These are phyloP conservation scores for Physocephala rufipes DNA, from an alignment of 2,888 invertebrate genomes.

Conservation along the genomic window DNA sequence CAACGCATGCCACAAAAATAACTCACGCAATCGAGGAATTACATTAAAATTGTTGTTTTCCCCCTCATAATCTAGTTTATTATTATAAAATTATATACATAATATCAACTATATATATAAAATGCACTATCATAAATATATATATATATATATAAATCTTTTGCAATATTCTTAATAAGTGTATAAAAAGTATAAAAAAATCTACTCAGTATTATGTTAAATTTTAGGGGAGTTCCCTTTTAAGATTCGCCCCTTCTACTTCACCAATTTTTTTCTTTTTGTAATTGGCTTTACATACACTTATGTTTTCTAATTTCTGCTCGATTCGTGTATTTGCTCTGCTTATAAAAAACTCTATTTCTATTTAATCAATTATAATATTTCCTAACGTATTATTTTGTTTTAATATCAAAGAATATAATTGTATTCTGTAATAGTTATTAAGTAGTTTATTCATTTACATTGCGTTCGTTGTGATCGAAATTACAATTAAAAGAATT, in stretches of 20 bases:
- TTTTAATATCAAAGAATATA: slow-evolving; percentile 22
- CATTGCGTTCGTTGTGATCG: slow-evolving; percentile 45
- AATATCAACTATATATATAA: not conserved
- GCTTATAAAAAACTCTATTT: slow-evolving; percentile 11
- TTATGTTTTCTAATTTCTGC: slow-evolving; percentile 37
- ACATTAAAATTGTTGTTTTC: not conserved
- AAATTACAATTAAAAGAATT: slow-evolving; percentile 40
- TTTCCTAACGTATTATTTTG: slow-evolving; percentile 23
- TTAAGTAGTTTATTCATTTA: slow-evolving; percentile 31
- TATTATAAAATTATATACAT: not conserved
- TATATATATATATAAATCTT: slow-evolving; percentile 1
- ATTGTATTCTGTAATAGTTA: slow-evolving; percentile 32
- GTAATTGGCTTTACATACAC: slow-evolving; percentile 30
- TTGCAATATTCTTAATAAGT: too few species aligned
- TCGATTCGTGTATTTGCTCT: slow-evolving; percentile 29
- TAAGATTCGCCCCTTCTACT: slow-evolving; percentile 45
- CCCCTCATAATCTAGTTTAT: not conserved
- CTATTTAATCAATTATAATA: slow-evolving; percentile 11
- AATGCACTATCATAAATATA: slow-evolving; percentile 6
- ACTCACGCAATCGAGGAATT: not conserved
- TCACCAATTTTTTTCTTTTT: slow-evolving; percentile 32
- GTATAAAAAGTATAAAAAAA: not conserved
- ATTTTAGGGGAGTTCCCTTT: slow-evolving; percentile 59
- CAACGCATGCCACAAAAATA: not conserved
- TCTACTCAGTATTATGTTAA: slow-evolving; percentile 66